These are phyloP conservation scores for Triplophysa tibetana DNA, from an alignment of 2,113 vertebrate species.

Conservation along the genomic window DNA sequence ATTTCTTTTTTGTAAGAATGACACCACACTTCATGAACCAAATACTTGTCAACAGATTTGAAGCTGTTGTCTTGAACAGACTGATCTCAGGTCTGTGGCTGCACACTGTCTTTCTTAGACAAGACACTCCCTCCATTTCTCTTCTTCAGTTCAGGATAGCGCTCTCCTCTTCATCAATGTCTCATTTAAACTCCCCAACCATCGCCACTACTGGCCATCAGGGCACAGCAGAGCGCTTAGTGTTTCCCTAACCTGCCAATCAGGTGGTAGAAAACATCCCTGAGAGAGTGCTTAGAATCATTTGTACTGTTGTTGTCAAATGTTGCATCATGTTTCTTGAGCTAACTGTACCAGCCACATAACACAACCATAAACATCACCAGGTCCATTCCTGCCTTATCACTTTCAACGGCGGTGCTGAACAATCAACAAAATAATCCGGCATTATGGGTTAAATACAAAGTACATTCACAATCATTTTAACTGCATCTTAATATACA, in stretches of 20 bases:
- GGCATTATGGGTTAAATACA: background rate
- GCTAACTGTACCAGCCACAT: constrained; percentile 19
- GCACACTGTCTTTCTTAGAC: background rate
- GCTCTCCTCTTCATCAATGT: constrained; percentile 43
- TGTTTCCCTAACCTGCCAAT: constrained; percentile 46
- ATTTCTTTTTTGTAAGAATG: background rate
- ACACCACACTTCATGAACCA: constrained; percentile 6
- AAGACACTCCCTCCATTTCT: constrained; percentile 17
- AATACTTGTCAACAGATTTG: background rate
- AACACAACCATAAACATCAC: constrained; percentile 1
- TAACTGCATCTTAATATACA: no score
- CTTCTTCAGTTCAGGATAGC: constrained; percentile 9
- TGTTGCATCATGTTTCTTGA: constrained; percentile 48
- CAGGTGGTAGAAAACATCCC: constrained; percentile 33
- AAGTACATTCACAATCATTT: no score
- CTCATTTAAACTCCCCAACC: constrained; percentile 50
- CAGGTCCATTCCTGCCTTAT: background rate
- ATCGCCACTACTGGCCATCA: constrained; percentile 18
- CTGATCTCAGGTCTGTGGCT: constrained; percentile 10
- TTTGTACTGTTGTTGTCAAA: constrained; percentile 36
- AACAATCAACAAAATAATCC: background rate
- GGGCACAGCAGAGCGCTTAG: constrained; percentile 21
- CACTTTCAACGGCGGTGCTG: background rate
- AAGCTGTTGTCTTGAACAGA: background rate
- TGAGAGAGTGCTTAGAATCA: background rate